Evolutionary conservation across 2,888 invertebrate genomes (phyloP).

Genomic region (Andrena minutula): DNA sequence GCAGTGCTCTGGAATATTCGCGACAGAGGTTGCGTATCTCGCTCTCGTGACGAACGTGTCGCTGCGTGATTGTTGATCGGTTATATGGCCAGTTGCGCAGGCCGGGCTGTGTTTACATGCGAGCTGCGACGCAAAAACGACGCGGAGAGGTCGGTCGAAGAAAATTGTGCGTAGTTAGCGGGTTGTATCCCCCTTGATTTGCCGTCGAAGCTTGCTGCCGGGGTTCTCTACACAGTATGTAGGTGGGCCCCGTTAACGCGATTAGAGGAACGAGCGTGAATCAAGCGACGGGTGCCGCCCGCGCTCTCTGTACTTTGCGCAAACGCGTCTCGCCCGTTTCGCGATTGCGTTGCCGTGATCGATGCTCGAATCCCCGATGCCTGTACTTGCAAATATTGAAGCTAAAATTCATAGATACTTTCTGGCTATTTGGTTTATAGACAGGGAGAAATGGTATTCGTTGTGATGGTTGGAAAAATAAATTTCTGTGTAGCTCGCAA

Average conservation of each 20-base stretch:
- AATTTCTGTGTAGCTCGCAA: background rate
- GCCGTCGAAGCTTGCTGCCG: slow-evolving; percentile 1
- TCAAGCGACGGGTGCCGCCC: slow-evolving; percentile 25
- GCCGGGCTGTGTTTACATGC: slow-evolving; percentile 32
- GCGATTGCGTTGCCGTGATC: slow-evolving; percentile 21
- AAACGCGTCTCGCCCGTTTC: slow-evolving; percentile 11
- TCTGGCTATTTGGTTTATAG: too few species aligned
- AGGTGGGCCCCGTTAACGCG: slow-evolving; percentile 25
- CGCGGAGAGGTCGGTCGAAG: slow-evolving; percentile 20
- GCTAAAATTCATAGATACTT: too few species aligned
- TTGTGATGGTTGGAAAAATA: background rate
- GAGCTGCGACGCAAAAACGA: slow-evolving; percentile 37
- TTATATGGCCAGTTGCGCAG: background rate
- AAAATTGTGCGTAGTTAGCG: slow-evolving; percentile 57
- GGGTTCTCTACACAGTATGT: slow-evolving; percentile 12
- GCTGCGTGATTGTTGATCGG: background rate
- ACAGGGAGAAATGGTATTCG: too few species aligned
- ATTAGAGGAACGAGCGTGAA: slow-evolving; percentile 47
- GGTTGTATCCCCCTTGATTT: slow-evolving; percentile 40
- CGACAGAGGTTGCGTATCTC: background rate
- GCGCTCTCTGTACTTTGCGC: slow-evolving; percentile 6
- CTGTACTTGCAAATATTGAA: background rate
- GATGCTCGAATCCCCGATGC: slow-evolving; percentile 20
- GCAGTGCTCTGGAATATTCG: slow-evolving; percentile 2
- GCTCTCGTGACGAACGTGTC: background rate